Percentiles rank a stretch among this genome's conserved stretches.
Evolutionary conservation across 2,888 invertebrate genomes (phyloP).

Genomic region (Protonemura montana): DNA sequence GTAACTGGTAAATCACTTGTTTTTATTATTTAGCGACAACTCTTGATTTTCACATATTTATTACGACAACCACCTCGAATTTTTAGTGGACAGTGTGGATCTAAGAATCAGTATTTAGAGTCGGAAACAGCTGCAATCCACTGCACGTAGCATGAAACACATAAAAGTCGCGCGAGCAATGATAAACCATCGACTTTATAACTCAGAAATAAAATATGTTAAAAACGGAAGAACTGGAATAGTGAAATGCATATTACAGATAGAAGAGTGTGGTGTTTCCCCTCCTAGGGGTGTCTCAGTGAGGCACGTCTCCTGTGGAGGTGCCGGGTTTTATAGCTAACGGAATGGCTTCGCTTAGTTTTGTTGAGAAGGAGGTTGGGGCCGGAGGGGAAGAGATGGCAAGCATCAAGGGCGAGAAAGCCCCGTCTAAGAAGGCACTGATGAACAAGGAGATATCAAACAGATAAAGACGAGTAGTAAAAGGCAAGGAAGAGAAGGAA

Average conservation of each 20-base stretch:
- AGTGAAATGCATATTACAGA: not conserved
- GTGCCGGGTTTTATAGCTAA: not conserved
- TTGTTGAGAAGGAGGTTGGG: not conserved
- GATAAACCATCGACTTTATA: not conserved
- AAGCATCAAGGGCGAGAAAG: slow-evolving; percentile 4
- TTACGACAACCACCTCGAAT: not conserved
- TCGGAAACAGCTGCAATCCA: too few relatives aligned
- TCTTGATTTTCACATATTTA: not conserved
- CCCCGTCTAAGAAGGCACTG: slow-evolving; percentile 3
- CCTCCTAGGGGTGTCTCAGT: not conserved
- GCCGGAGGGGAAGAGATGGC: not conserved
- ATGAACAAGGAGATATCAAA: slow-evolving; percentile 27
- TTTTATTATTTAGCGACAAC: not conserved
- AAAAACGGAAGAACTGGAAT: not conserved
- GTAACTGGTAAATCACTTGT: not conserved
- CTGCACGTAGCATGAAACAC: not conserved
- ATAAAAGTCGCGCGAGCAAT: slow-evolving; percentile 7
- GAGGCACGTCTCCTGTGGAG: not conserved
- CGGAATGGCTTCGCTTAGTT: not conserved
- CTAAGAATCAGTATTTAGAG: not conserved
- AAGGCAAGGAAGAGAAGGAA: not conserved
- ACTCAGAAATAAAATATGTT: not conserved
- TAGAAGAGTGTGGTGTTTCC: not conserved
- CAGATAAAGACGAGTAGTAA: slow-evolving; percentile 28
- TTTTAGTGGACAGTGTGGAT: not conserved